Conservation (phyloP, 2,113 vertebrate genomes). For the Plotosus lineatus region DNA sequence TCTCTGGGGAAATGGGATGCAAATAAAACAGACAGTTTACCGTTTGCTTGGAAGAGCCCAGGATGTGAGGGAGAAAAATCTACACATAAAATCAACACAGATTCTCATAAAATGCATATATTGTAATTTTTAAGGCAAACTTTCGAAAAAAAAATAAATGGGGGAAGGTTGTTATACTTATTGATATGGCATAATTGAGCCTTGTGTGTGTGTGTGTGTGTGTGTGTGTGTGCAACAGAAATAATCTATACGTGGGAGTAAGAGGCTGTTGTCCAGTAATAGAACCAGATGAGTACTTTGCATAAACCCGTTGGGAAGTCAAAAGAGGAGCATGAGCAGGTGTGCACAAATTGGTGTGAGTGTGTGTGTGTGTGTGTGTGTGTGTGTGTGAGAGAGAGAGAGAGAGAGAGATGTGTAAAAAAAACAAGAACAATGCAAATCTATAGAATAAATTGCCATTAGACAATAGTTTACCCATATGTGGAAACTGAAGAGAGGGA, state of each 20-base stretch:
- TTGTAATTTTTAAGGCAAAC: not conserved
- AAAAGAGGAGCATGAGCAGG: constrained; percentile 44
- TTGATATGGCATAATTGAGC: not conserved
- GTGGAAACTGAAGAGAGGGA: not conserved
- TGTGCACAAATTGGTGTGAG: constrained; percentile 29
- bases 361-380: constrained; percentile 22
- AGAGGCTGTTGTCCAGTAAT: constrained; percentile 26
- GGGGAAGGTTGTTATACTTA: not conserved
- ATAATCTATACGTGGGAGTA: not conserved
- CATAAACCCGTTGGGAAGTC: constrained; percentile 52
- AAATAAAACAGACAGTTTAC: constrained; percentile 51
- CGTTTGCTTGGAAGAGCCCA: constrained; percentile 31
- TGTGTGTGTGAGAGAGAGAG: not conserved
- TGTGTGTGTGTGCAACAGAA: not conserved
- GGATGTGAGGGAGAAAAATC: not conserved
- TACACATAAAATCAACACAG: not conserved
- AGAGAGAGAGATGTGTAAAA: not conserved
- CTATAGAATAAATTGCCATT: not conserved
- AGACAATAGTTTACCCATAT: not conserved
- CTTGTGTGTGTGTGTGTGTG: not conserved
- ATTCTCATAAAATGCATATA: not conserved
- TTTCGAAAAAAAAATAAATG: not conserved
- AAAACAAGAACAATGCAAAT: constrained; percentile 27
- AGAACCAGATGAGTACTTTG: constrained; percentile 45
- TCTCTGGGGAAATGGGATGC: constrained; percentile 51